A percentile compares a stretch with the other conserved stretches of the same genome.
Evolutionary conservation across 2,888 invertebrate genomes (phyloP).

Genomic region (Xanthia icteritia): DNA sequence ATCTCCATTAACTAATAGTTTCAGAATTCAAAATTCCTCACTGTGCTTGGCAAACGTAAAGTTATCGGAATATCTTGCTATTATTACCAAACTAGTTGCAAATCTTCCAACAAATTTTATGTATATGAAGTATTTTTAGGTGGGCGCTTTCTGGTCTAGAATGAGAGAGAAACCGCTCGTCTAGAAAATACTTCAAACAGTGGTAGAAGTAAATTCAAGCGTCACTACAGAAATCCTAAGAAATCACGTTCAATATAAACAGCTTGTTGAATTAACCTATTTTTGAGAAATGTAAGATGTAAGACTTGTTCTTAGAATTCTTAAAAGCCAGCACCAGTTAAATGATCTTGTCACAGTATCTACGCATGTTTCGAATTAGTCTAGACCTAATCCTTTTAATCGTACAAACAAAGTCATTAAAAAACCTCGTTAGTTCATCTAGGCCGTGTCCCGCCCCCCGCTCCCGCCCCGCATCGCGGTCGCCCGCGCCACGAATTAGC

Average conservation of each 20-base stretch:
- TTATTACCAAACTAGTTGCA: background rate
- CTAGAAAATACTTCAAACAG: background rate
- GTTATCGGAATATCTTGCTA: too few species aligned
- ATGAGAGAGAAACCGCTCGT: background rate
- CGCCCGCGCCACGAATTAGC: constrained; percentile 68
- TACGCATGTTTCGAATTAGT: background rate
- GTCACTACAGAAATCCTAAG: background rate
- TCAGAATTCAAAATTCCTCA: too few species aligned
- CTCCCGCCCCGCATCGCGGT: background rate
- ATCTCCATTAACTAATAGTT: background rate
- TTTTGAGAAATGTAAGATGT: constrained; percentile 4
- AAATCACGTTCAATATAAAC: background rate
- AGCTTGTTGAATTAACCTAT: background rate
- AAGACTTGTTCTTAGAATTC: background rate
- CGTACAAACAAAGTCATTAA: constrained; percentile 72
- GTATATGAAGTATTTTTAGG: background rate
- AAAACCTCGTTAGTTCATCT: constrained; percentile 72
- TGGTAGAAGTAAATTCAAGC: background rate
- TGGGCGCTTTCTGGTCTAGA: background rate
- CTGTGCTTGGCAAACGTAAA: background rate
- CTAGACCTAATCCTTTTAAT: constrained; percentile 63
- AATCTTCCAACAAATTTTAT: background rate
- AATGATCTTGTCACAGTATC: background rate
- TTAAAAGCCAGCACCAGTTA: background rate
- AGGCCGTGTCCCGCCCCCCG: constrained; percentile 15